phyloP scores from a whole-genome alignment of 1,140 invertebrate species.

The Pseudomyrmex cubaensis region DNA sequence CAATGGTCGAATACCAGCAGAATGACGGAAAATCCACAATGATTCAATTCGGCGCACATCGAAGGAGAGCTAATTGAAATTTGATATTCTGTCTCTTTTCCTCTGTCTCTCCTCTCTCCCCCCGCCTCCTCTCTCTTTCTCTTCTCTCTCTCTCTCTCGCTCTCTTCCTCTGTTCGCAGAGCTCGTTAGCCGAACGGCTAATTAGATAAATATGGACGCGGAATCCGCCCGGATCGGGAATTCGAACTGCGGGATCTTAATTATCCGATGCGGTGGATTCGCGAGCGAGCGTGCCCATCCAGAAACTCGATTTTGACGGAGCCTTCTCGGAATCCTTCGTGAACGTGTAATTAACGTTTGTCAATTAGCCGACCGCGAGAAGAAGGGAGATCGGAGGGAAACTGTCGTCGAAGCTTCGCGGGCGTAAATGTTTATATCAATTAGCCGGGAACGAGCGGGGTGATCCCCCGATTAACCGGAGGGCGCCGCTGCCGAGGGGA shows the following conservation, averaged over 20 bases:
- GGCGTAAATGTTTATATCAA: constrained; percentile 56
- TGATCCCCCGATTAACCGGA: constrained; percentile 30
- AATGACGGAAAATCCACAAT: constrained; percentile 13
- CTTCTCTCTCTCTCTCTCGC: background rate
- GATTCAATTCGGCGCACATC: constrained; percentile 19
- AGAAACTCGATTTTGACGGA: constrained; percentile 56
- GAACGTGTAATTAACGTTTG: constrained; percentile 56
- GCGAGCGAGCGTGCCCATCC: constrained; percentile 21
- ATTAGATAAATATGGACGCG: constrained; percentile 56
- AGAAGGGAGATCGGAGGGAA: constrained; percentile 3
- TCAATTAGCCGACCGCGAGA: constrained; percentile 40
- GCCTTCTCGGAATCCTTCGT: constrained; percentile 18
- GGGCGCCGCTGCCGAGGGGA: constrained; percentile 7
- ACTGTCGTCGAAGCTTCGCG: constrained; percentile 30
- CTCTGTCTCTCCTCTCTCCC: background rate
- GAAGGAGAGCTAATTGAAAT: constrained; percentile 24
- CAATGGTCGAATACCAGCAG: background rate
- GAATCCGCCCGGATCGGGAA: constrained; percentile 47
- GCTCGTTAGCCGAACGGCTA: constrained; percentile 48
- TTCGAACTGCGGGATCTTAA: constrained; percentile 51
- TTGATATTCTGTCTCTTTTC: constrained; percentile 17
- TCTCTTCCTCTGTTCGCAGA: background rate
- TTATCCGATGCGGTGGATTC: constrained; percentile 42
- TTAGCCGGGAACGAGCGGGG: constrained; percentile 11
- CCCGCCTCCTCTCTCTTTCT: background rate